Evolutionary conservation across 92 coral and sea anemone genomes (phyloP).

Genomic region (Scolanthus callimorphus): DNA sequence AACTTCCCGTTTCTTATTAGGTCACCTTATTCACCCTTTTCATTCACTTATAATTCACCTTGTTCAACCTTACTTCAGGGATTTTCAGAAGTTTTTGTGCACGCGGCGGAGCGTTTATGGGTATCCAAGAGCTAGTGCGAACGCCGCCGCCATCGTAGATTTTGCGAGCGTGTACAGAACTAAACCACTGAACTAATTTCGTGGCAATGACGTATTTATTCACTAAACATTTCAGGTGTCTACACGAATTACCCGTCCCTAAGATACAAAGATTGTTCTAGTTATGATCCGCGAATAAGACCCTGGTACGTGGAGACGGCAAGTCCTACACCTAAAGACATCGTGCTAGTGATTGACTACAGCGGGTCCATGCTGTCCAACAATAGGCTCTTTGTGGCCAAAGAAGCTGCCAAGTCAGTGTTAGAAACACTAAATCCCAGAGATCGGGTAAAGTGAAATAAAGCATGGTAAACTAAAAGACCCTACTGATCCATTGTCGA

Average conservation of each 20-base stretch:
- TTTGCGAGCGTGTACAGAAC: too few species aligned
- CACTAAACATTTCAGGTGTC: too few species aligned
- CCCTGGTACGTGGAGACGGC: conserved; percentile 61
- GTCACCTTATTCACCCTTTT: too few species aligned
- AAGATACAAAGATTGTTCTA: conserved; percentile 12
- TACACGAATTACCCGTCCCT: conserved; percentile 33
- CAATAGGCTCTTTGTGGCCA: conserved; percentile 18
- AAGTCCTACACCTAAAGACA: conserved; percentile 53
- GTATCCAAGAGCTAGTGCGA: too few species aligned
- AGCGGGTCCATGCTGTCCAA: conserved; percentile 48
- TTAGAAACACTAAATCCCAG: conserved; percentile 48
- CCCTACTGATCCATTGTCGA: background rate
- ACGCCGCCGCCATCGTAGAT: too few species aligned
- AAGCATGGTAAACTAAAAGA: background rate
- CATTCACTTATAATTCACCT: too few species aligned
- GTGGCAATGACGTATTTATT: too few species aligned
- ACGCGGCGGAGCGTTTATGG: too few species aligned
- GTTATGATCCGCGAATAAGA: conserved; percentile 47
- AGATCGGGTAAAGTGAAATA: conserved; percentile 47
- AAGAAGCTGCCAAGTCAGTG: conserved; percentile 50
- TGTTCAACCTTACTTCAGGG: too few species aligned
- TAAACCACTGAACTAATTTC: too few species aligned
- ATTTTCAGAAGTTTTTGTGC: too few species aligned
- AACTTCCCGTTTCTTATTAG: too few species aligned
- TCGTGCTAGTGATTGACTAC: conserved; percentile 53